Percentiles rank a stretch among this genome's conserved stretches.
These are phyloP conservation scores for Isurus oxyrinchus DNA, from an alignment of 2,113 vertebrate species.

Conservation along the genomic window DNA sequence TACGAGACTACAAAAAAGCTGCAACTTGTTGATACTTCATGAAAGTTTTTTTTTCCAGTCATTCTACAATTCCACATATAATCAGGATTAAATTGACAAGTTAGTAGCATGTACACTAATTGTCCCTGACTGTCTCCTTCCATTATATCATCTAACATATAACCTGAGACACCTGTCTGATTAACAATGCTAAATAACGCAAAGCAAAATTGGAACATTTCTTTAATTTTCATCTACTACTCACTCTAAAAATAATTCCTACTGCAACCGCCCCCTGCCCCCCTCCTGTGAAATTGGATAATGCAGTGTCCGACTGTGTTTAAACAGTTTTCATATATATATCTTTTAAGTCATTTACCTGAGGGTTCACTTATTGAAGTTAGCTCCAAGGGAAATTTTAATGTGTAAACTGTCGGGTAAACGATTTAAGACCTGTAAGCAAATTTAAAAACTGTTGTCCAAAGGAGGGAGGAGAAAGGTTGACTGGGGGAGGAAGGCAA, in stretches of 20 bases:
- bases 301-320: not conserved
- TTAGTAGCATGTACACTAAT: not conserved
- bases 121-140: not conserved
- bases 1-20: not conserved
- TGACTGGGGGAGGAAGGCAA: conserved; percentile 49
- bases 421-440: not conserved
- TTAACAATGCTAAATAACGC: not conserved
- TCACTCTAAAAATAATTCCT: not conserved
- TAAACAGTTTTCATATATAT: not conserved
- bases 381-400: not conserved
- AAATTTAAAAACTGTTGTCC: not conserved
- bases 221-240: not conserved
- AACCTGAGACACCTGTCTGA: not conserved
- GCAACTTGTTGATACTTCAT: too few relatives aligned
- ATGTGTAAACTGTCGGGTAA: not conserved
- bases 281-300: not conserved
- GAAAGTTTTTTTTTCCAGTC: not conserved
- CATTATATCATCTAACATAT: not conserved
- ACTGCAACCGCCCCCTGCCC: not conserved
- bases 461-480: conserved; percentile 36
- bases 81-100: not conserved
- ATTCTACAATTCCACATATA: not conserved
- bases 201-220: not conserved
- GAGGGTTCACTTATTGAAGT: not conserved
- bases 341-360: not conserved